Conservation (phyloP, 1,140 invertebrate genomes). For the Drosophila virilis region DNA sequence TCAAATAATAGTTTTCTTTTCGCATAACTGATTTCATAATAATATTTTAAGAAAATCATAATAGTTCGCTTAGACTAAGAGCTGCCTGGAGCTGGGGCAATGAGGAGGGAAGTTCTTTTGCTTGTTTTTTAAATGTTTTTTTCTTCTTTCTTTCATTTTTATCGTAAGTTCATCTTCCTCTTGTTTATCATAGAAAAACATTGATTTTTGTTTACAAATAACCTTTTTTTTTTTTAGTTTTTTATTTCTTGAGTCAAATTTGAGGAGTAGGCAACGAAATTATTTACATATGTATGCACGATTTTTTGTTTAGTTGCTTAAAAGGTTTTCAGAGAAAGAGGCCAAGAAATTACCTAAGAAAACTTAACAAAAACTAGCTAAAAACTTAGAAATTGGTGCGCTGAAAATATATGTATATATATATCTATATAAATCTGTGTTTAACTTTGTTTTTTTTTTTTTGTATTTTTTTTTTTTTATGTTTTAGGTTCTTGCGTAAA, state of each 20-base stretch:
- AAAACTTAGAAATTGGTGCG: constrained; percentile 3
- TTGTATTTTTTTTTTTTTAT: constrained; percentile 19
- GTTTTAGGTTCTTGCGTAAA: constrained; percentile 10
- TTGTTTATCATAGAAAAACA: not conserved
- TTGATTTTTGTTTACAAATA: not conserved
- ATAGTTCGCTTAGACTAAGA: constrained; percentile 77
- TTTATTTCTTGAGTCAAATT: constrained; percentile 55
- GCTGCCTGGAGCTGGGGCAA: constrained; percentile 63
- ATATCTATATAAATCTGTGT: constrained; percentile 1
- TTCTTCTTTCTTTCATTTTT: no score
- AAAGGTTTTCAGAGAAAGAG: constrained; percentile 22
- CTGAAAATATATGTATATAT: constrained; percentile 4
- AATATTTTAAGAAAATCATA: constrained; percentile 61
- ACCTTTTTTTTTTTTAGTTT: constrained; percentile 35
- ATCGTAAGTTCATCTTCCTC: constrained; percentile 16
- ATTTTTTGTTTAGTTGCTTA: constrained; percentile 13
- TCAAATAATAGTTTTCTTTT: constrained; percentile 57
- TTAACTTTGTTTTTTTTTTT: constrained; percentile 18
- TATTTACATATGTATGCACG: constrained; percentile 74
- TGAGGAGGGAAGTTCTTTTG: constrained; percentile 80
- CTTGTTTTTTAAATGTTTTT: constrained; percentile 63
- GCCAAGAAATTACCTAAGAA: constrained; percentile 43
- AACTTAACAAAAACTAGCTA: constrained; percentile 38
- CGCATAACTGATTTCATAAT: constrained; percentile 15
- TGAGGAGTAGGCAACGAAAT: constrained; percentile 72